Conservation (phyloP, 2,888 invertebrate species). For the Eupithecia tripunctaria region DNA sequence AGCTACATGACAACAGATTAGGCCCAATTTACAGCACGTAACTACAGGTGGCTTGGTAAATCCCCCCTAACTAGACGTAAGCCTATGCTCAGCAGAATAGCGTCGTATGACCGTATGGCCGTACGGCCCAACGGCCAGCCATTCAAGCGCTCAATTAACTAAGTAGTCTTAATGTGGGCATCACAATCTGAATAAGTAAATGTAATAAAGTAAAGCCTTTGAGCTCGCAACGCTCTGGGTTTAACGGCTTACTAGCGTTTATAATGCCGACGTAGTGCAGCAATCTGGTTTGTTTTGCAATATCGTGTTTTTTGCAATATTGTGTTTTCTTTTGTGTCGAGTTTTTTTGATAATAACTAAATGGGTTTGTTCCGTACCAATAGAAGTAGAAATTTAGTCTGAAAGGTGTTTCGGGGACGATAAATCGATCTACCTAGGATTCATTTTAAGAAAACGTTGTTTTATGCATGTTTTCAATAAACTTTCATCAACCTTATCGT, state of each 20-base stretch:
- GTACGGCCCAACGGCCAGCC: constrained; percentile 40
- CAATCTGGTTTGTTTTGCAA: constrained; percentile 30
- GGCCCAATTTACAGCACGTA: constrained; percentile 38
- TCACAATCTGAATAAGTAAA: constrained; percentile 72
- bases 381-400: too few species aligned
- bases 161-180: constrained; percentile 65
- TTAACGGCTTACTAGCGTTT: constrained; percentile 71
- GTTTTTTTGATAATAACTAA: background rate
- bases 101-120: constrained; percentile 29
- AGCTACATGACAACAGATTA: constrained; percentile 22
- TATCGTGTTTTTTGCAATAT: too few species aligned
- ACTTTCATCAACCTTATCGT: too few species aligned
- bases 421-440: too few species aligned
- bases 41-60: constrained; percentile 35
- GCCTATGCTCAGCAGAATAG: constrained; percentile 37
- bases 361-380: background rate
- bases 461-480: too few species aligned
- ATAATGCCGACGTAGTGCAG: constrained; percentile 58
- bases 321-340: background rate
- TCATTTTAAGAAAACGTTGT: too few species aligned
- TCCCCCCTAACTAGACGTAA: constrained; percentile 42
- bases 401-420: too few species aligned
- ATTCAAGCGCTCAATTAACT: constrained; percentile 67
- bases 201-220: constrained; percentile 78
- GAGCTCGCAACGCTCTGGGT: constrained; percentile 67